A percentile compares a stretch with the other conserved stretches of the same genome.
Evolutionary conservation across 2,797 vertebrate species (phyloP).

Genomic region (Saxicola maurus): DNA sequence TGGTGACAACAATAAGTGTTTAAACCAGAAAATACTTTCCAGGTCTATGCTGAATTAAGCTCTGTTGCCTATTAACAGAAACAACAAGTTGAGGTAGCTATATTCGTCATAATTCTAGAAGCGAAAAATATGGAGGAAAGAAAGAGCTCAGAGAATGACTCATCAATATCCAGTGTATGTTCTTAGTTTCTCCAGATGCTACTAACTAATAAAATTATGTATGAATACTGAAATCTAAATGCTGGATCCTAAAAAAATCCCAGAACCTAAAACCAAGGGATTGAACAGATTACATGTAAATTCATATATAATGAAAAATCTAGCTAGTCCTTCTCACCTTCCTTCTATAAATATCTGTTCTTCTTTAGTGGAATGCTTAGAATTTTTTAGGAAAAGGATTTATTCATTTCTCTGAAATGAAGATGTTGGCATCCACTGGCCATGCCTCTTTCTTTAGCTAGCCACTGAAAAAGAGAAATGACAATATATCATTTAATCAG

Average conservation of each 20-base stretch:
- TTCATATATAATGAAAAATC: background rate
- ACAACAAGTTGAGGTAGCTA: background rate
- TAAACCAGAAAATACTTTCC: background rate
- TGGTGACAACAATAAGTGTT: background rate
- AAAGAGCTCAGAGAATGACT: background rate
- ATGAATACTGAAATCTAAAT: background rate
- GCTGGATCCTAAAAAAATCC: background rate
- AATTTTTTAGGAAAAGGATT: background rate
- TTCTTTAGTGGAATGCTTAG: background rate
- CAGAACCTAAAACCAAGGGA: background rate
- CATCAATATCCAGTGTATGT: background rate
- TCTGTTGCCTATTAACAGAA: background rate
- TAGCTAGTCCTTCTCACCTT: background rate
- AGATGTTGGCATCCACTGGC: background rate
- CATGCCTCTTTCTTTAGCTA: background rate
- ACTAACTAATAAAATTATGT: background rate
- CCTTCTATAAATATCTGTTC: background rate
- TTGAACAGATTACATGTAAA: rapidly evolving
- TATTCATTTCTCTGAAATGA: background rate
- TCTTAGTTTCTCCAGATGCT: background rate
- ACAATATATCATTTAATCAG: background rate
- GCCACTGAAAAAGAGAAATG: background rate
- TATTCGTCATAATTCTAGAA: background rate
- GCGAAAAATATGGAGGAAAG: background rate
- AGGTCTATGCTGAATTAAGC: background rate